Evolutionary conservation across 2,113 vertebrate species (phyloP).

Genomic region (Zeus faber): DNA sequence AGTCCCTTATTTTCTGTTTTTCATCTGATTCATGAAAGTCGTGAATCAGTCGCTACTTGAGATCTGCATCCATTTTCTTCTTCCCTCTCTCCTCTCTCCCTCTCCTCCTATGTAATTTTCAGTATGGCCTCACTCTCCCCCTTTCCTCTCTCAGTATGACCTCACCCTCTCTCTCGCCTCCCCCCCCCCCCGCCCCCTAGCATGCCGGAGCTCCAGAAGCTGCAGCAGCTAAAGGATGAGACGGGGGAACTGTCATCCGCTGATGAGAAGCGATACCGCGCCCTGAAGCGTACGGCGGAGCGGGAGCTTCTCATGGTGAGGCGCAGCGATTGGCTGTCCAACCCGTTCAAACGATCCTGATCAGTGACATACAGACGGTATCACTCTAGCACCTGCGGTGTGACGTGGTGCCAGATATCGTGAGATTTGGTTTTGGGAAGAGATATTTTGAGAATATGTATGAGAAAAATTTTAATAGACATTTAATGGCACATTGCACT

Average conservation of each 20-base stretch:
- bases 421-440: no score
- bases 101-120: no score
- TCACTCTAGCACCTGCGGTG: no score
- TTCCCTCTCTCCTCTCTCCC: background rate
- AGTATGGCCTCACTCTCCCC: background rate
- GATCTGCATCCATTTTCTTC: background rate
- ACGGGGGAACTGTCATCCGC: conserved; percentile 96
- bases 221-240: conserved; percentile 97
- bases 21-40: no score
- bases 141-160: background rate
- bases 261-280: conserved; percentile 95
- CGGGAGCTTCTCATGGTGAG: conserved; percentile 93
- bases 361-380: no score
- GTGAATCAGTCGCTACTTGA: no score
- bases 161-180: conserved; percentile 1
- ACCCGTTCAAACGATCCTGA: no score
- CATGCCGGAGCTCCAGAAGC: conserved; percentile 97
- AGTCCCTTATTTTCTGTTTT: background rate
- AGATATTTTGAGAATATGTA: no score
- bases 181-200: conserved; percentile 54
- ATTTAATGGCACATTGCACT: no score
- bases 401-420: no score
- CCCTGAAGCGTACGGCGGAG: conserved; percentile 93
- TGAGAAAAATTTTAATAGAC: no score
- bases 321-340: no score